phyloP scores from a whole-genome alignment of 1,140 invertebrate species.

The Bursaphelenchus mucronatus region DNA sequence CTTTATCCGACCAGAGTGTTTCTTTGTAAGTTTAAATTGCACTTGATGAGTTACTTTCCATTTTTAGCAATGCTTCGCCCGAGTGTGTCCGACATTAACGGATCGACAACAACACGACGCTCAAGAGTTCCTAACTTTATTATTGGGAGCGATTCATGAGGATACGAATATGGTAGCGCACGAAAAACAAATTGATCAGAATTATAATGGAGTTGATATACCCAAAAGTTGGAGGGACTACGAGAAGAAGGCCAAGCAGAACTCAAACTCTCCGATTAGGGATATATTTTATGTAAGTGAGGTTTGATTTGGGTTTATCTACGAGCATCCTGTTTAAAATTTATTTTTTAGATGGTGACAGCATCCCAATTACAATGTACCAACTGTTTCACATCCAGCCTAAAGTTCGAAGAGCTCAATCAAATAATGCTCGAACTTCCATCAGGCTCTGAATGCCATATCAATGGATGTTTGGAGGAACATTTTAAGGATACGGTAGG shows the following conservation, averaged over 20 bases:
- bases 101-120: constrained; percentile 48
- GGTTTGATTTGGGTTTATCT: constrained; percentile 3
- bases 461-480: too few species aligned
- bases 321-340: too few species aligned
- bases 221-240: constrained; percentile 22
- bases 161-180: constrained; percentile 32
- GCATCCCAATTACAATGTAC: constrained; percentile 5
- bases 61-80: too few species aligned
- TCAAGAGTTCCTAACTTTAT: constrained; percentile 42
- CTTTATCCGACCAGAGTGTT: too few species aligned
- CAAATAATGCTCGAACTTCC: constrained; percentile 6
- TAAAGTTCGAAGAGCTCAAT: constrained; percentile 8
- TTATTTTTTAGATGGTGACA: constrained; percentile 8
- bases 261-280: constrained; percentile 38
- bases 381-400: background rate
- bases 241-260: constrained; percentile 13
- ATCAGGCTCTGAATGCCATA: too few species aligned
- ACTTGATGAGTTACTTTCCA: too few species aligned
- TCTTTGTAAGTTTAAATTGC: too few species aligned
- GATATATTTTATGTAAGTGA: constrained; percentile 42
- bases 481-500: too few species aligned
- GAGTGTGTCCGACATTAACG: constrained; percentile 21
- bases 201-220: too few species aligned
- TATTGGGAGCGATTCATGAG: constrained; percentile 45
- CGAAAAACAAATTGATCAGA: constrained; percentile 10